Base-by-base conservation (phyloP, 64 coral and sea anemone species). In the Anthopleura sola region DNA sequence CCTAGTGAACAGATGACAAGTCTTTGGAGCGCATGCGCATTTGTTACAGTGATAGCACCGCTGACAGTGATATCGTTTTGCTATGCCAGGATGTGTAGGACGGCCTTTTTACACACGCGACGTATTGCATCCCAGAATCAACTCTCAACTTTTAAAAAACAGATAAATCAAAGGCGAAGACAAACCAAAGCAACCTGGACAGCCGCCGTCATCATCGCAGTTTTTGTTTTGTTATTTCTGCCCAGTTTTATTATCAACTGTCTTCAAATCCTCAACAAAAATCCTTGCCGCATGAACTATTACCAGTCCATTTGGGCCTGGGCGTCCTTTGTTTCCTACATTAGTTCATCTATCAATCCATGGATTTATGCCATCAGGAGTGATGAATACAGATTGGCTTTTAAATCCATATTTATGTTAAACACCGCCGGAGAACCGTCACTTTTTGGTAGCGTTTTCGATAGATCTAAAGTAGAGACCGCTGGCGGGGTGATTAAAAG, bases 11-110 rank as follows among this genome's bases (percentile, higher is more conserved):
- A 74, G 19, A 68, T 86, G 60, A 74, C 84, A 86, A 86, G 62
- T 15, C 57, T 86, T 38, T 86, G 84, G 84, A 86, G 32, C 8
- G 37, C 55, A 23, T 60, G 55, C 36, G 84, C 84, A 39, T 60
- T 74, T 33, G 40, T 86, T 19, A 86, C 84, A 46, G 62, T 86
- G 31, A 34, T 86, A 62, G 36, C 74, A 29, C 84, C 84, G 40
- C 62, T 86, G 34, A 66, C 84, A 34, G 37, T 86, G 9, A 86
- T 86, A 62, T 66, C 60, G n/a, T 86, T 86, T 74, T 86, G 84
- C 62, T 86, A 86, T 38, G 56, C 16, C 9, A 37, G 24, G 8
- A 86, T 86, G 62, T 86, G 34, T 39, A 47, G 46, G 16, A 17
- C 18, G 33, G 84, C 84, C 39, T 66, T 28, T 18, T 38, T 19